Conservation (phyloP, 2,797 vertebrate genomes). For the Paguma larvata region DNA sequence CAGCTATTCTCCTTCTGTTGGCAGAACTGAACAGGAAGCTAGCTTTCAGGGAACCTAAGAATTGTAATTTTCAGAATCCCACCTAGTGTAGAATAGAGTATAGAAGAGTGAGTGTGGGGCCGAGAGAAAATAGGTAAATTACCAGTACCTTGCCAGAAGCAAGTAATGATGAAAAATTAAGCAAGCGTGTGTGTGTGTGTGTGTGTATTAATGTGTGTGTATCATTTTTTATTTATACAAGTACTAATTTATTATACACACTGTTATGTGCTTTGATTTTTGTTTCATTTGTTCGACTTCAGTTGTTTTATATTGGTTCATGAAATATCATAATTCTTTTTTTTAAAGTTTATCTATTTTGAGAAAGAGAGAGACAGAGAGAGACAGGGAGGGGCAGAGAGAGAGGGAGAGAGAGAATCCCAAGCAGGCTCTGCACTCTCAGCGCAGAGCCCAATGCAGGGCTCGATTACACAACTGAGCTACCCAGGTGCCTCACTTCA, state of each 20-base stretch:
- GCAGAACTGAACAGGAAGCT: slow-evolving; percentile 41
- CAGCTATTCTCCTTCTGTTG: neutral
- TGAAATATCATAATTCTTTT: slow-evolving; percentile 47
- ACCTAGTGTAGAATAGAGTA: neutral
- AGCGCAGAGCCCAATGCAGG: no score
- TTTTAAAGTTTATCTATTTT: no score
- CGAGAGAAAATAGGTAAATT: neutral
- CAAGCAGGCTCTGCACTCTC: no score
- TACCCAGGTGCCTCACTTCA: neutral
- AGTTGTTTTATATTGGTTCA: neutral
- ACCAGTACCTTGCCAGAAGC: neutral
- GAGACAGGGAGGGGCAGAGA: no score
- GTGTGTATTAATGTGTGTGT: neutral
- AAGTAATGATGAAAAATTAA: slow-evolving; percentile 27
- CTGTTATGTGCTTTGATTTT: neutral
- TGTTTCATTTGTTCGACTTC: slow-evolving; percentile 36
- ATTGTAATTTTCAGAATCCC: slow-evolving; percentile 14
- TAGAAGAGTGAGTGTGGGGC: neutral
- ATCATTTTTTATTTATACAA: neutral
- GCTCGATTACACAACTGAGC: no score
- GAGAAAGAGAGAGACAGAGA: no score
- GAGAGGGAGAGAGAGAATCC: no score
- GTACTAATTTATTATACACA: slow-evolving; percentile 1
- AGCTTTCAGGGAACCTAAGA: slow-evolving; percentile 18
- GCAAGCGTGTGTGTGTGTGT: neutral